phyloP scores from a whole-genome alignment of 2,888 invertebrate genomes.

The Gastrophysa polygoni region DNA sequence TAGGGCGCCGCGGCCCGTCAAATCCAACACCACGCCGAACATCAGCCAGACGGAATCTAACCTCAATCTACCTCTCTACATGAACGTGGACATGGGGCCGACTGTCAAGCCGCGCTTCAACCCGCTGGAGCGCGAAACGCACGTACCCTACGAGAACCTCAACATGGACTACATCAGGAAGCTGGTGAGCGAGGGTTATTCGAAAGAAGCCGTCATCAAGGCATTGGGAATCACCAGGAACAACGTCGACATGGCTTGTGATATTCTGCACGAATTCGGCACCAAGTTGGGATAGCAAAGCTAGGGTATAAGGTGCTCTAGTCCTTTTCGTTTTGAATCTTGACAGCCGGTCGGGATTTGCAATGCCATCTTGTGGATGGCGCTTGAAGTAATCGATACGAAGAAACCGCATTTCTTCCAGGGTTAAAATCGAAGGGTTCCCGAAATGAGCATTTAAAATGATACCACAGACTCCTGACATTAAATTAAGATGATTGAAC shows the following conservation, averaged over 20 bases:
- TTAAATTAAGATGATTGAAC: no score
- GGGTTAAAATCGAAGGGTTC: no score
- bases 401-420: no score
- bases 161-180: slow-evolving; percentile 90
- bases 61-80: slow-evolving; percentile 30
- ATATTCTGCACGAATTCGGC: slow-evolving; percentile 58
- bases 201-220: slow-evolving; percentile 87
- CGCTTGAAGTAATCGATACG: no score
- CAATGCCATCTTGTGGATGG: no score
- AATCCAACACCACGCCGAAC: slow-evolving; percentile 66
- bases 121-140: slow-evolving; percentile 54
- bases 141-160: slow-evolving; percentile 80
- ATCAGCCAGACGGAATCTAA: slow-evolving; percentile 53
- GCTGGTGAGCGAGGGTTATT: slow-evolving; percentile 87
- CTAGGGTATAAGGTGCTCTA: slow-evolving; percentile 15
- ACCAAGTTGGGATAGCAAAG: slow-evolving; percentile 48
- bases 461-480: no score
- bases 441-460: no score
- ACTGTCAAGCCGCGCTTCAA: slow-evolving; percentile 39
- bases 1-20: slow-evolving; percentile 51
- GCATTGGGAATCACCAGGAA: slow-evolving; percentile 92
- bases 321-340: no score
- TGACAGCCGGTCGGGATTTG: no score
- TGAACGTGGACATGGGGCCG: slow-evolving; percentile 38
- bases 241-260: slow-evolving; percentile 94